Evolutionary conservation across 1,140 invertebrate species (phyloP), one percentile per base, ranked within the genome.

Genomic region (Caenorhabditis elegans): DNA sequence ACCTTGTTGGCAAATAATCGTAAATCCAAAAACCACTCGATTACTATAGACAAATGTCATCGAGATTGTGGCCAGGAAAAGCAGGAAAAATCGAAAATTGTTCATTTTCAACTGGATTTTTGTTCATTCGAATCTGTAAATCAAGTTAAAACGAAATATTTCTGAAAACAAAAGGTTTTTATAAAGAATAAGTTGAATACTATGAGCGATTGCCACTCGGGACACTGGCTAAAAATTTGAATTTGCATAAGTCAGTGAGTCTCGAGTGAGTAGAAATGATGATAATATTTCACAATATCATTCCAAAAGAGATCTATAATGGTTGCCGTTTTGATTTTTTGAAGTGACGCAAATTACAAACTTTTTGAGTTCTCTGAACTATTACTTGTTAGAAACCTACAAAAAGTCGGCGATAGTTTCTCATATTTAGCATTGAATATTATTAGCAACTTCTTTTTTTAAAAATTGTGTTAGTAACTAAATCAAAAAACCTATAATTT

Each of bases 1-100:
- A 46, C 17, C 31, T 28, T 75, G 49, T 31, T 80, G 79, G 36
- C 79, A 80, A 53, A 80, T 80, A 3, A 80, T 19, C 28, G 79
- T 80, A 51, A 80, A 80, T 17, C 53, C 53, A 19, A 80, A 80
- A 24, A 47, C 55, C 5, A 80, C 55, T 70, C 79, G 49, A 70
- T 80, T 80, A 39, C 79, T 36, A 24, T 80, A 80, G 53, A 80
- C 65, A 51, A 80, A 80, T 34, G 28, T 53, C 79, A 70, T 47
- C 22, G 55, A 70, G 19, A 65, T 13, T 5, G 79, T 60, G 17
- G 53, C 65, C 55, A 80, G 22, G 24, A 49, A 31, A 3, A 80
- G 47, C 3, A 80, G 43, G 49, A 80, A 65, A 22, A 53, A 80
- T 26, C 79, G 79, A 75, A 80, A 80, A 28, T 75, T 75, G n/a